phyloP scores from a whole-genome alignment of 2,113 vertebrate species.

The Tamias sibiricus region DNA sequence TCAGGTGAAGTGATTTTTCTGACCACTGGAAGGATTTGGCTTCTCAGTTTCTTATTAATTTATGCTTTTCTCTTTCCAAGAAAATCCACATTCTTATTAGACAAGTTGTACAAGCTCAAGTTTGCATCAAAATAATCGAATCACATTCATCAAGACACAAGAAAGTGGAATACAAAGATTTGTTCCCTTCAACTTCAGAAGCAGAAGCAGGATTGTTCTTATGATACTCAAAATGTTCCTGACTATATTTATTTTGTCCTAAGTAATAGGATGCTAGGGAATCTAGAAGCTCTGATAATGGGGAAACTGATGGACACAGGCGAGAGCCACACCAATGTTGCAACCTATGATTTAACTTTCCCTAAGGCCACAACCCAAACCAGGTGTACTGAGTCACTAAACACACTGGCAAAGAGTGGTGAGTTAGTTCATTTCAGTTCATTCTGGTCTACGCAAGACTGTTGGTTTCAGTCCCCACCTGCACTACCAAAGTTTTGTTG shows the following conservation, averaged over 20 bases:
- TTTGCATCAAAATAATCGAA: neutral
- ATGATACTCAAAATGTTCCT: neutral
- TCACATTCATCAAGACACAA: neutral
- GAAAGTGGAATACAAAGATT: neutral
- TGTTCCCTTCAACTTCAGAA: neutral
- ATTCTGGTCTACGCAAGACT: neutral
- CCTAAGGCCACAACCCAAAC: neutral
- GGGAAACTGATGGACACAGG: neutral
- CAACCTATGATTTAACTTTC: neutral
- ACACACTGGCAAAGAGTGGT: neutral
- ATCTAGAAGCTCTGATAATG: neutral
- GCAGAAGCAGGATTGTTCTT: neutral
- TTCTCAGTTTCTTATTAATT: neutral
- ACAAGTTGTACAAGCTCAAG: neutral
- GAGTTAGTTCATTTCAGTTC: neutral
- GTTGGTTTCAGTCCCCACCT: neutral
- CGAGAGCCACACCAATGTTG: neutral
- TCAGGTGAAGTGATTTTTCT: neutral
- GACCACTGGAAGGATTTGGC: neutral
- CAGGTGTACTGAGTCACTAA: neutral
- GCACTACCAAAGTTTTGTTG: neutral
- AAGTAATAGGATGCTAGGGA: neutral
- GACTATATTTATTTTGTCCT: neutral
- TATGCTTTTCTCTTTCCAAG: neutral
- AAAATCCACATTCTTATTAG: neutral